These are phyloP conservation scores for Takifugu bimaculatus DNA, from an alignment of 2,113 vertebrate species.

Conservation along the genomic window DNA sequence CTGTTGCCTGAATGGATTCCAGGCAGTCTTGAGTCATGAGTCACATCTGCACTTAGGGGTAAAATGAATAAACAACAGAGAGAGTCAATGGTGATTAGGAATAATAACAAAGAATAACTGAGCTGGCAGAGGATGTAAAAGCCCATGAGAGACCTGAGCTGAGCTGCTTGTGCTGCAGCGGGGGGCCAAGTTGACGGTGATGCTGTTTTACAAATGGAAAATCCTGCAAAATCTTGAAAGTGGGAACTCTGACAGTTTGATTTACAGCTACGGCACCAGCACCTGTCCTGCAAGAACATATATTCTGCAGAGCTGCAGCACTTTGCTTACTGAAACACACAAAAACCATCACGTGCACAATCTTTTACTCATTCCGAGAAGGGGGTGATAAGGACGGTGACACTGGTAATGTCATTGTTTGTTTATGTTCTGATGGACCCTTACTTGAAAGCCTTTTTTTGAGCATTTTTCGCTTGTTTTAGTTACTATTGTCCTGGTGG, in stretches of 20 bases:
- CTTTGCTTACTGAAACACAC: conserved; percentile 36
- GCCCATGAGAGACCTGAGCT: conserved; percentile 39
- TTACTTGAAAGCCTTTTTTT: too few species aligned
- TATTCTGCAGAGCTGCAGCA: conserved; percentile 33
- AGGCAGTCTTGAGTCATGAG: too few species aligned
- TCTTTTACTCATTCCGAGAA: neutral
- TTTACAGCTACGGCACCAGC: conserved; percentile 51
- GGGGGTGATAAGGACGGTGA: too few species aligned
- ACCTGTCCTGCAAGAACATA: conserved; percentile 30
- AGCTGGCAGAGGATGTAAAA: conserved; percentile 10
- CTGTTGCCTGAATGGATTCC: too few species aligned
- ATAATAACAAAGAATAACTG: neutral
- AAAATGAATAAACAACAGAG: too few species aligned
- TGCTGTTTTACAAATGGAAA: conserved; percentile 18
- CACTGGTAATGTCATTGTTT: too few species aligned
- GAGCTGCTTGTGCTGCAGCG: conserved; percentile 29
- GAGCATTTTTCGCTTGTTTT: too few species aligned
- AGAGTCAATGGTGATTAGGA: neutral
- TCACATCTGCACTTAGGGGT: too few species aligned
- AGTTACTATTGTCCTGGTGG: too few species aligned
- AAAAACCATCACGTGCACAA: conserved; percentile 15
- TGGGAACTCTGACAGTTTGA: conserved; percentile 49
- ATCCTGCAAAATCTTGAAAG: conserved; percentile 21
- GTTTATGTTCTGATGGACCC: too few species aligned
- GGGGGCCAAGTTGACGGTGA: neutral